Conservation (phyloP, 2,888 invertebrate genomes). For the Hyposoter dolosus region DNA sequence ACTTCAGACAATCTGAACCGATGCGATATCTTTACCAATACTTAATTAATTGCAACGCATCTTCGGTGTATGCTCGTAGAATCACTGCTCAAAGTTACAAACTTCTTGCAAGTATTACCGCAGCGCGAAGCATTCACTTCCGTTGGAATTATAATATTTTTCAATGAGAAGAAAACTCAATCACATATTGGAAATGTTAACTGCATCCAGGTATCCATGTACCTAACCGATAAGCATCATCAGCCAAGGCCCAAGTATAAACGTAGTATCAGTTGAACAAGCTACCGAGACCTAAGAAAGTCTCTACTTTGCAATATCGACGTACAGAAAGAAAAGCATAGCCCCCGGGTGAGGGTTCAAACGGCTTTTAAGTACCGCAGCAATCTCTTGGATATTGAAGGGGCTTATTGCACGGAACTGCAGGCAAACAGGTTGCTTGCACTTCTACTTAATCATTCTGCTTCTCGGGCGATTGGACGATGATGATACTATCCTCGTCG, state of each 20-base stretch:
- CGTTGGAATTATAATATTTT: background rate
- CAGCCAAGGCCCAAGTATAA: background rate
- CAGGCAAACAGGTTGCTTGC: constrained; percentile 13
- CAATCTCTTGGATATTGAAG: background rate
- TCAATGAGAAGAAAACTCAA: background rate
- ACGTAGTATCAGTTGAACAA: background rate
- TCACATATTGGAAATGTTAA: background rate
- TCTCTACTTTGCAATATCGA: constrained; percentile 18
- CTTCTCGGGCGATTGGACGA: constrained; percentile 26
- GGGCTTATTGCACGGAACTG: background rate
- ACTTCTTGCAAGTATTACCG: background rate
- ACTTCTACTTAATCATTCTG: constrained; percentile 4
- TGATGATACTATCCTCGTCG: constrained; percentile 56
- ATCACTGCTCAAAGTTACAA: background rate
- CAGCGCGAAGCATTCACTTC: background rate
- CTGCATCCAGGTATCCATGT: background rate
- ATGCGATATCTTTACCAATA: background rate
- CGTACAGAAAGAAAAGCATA: constrained; percentile 33
- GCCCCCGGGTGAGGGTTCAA: background rate
- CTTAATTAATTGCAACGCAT: background rate
- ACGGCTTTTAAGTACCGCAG: constrained; percentile 18
- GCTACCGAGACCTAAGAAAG: background rate
- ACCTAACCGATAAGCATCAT: background rate
- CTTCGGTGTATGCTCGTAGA: background rate
- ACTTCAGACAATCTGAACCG: background rate